Evolutionary conservation across 2,888 invertebrate genomes (phyloP), one percentile per base, ranked within the genome.

Genomic region (Lasioglossum malachurum): DNA sequence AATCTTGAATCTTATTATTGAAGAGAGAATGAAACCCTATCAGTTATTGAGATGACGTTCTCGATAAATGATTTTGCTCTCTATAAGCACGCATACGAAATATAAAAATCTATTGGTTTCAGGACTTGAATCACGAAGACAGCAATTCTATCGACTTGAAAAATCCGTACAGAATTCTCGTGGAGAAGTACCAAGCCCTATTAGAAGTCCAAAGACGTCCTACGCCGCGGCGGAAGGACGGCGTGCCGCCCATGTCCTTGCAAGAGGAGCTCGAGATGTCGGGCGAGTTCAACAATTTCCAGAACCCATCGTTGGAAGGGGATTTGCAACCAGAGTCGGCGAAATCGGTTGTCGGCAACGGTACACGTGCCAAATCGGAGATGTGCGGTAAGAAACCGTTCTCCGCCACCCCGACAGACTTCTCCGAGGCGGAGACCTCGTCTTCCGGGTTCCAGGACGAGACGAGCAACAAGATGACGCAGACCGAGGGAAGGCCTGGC

Each of bases 371-470:
- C 31, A 92, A 88, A 41, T 82, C 83, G 0, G 90, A 91, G 27
- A 88, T 84, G 10, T 84, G 85, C 53, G 85, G 79, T 5, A 94
- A 94, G 84, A 94, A 93, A 87, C 92, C 90, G 72, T 94, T 94
- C 49, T 97, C 97, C 23, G 97, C 97, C 89, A 98, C 98, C 1
- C 98, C 98, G 0, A 97, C 97, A 0, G 98, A 98, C 94, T 98
- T 98, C 93, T 98, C 98, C 0, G 98, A 98, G 95, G 97, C 98
- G 1, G 98, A 98, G 94, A 98, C 98, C 0, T 97, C 97, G 38
- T 98, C 98, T 27, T 98, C 98, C 0, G 98, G 98, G 16, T 98
- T 97, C 94, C 97, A 97, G 0, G 98, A 98, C 93, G 98, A 98
- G 95, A 98, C 97, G 1, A 98, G 98, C 83, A 95, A 95, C 95